phyloP scores from a whole-genome alignment of 2,797 vertebrate genomes.

The Lithobates sylvaticus region DNA sequence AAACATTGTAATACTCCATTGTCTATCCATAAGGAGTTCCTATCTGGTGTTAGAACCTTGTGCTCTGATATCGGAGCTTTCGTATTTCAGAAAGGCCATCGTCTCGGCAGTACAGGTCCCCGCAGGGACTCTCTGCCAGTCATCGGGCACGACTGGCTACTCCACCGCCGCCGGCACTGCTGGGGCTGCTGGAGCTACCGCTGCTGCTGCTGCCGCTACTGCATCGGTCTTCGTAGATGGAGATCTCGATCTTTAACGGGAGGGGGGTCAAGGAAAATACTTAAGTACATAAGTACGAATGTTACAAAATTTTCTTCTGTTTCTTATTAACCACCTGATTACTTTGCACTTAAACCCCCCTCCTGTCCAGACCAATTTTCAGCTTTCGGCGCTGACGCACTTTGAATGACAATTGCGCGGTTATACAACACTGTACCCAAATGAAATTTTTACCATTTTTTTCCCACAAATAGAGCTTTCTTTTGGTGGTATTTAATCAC shows the following conservation, averaged over 20 bases:
- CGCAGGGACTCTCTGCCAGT: conserved; percentile 94
- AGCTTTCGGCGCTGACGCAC: too few relatives aligned
- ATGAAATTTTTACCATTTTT: too few relatives aligned
- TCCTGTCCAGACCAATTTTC: too few relatives aligned
- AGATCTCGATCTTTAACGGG: conserved; percentile 89
- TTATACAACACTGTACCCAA: too few relatives aligned
- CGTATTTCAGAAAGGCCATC: conserved; percentile 88
- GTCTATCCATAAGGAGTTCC: neutral
- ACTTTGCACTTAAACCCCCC: too few relatives aligned
- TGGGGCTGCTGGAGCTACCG: conserved; percentile 82
- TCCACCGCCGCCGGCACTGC: conserved; percentile 74
- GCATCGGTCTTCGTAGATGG: conserved; percentile 92
- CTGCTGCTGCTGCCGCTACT: conserved; percentile 91
- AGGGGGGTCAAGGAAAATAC: conserved; percentile 77
- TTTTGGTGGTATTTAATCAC: too few relatives aligned
- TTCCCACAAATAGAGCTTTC: too few relatives aligned
- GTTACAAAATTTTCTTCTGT: too few relatives aligned
- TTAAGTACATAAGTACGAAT: too few relatives aligned
- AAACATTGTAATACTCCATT: neutral
- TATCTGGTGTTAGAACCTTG: conserved; percentile 78
- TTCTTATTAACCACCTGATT: too few relatives aligned
- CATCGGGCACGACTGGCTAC: conserved; percentile 80
- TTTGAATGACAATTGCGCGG: too few relatives aligned
- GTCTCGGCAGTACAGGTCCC: conserved; percentile 85
- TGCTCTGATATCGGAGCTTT: conserved; percentile 98